Conservation (phyloP, 2,113 vertebrate species). For the Odontophorus gujanensis region DNA sequence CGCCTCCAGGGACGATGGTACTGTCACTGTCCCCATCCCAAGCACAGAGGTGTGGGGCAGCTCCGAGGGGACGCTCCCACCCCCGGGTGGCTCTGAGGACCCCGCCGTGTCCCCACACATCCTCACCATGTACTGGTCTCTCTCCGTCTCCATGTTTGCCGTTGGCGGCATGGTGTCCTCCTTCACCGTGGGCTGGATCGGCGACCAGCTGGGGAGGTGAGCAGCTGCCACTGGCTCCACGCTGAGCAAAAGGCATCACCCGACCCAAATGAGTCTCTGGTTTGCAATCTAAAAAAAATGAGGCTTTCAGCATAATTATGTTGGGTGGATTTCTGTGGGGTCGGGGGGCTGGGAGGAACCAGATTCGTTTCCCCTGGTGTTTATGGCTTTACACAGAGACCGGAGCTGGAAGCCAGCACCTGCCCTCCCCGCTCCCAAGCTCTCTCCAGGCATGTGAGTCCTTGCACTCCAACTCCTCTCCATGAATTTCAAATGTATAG, state of each 20-base stretch:
- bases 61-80: background rate
- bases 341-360: background rate
- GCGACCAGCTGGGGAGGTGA: constrained; percentile 90
- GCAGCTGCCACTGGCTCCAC: background rate
- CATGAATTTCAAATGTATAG: background rate
- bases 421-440: background rate
- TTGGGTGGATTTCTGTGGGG: background rate
- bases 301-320: background rate
- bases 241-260: background rate
- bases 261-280: background rate
- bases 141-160: constrained; percentile 92
- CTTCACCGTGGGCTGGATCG: constrained; percentile 92
- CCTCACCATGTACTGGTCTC: constrained; percentile 90
- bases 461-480: background rate
- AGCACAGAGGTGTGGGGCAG: background rate
- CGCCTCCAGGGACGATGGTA: background rate
- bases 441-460: background rate
- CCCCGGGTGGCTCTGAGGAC: background rate
- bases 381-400: background rate
- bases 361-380: background rate
- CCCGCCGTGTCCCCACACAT: background rate
- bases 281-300: background rate
- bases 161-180: constrained; percentile 93
- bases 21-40: accelerated
- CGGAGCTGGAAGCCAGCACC: too few relatives aligned